These are phyloP conservation scores for Rachycentron canadum DNA, from an alignment of 2,797 vertebrate genomes.

Conservation along the genomic window DNA sequence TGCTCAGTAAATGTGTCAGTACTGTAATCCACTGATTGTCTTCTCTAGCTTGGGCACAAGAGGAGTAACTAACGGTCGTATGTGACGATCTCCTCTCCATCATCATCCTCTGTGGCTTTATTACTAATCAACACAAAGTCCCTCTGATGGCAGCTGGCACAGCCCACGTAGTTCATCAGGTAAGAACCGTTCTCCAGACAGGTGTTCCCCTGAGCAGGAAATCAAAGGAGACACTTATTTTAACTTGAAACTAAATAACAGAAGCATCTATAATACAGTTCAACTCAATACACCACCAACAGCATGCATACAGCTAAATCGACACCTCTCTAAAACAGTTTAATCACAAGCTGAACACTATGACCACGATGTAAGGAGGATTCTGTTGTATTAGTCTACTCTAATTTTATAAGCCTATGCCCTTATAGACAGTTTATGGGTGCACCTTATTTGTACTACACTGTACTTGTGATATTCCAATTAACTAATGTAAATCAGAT, in stretches of 20 bases:
- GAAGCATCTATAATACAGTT: neutral
- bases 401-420: too few relatives aligned
- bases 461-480: too few relatives aligned
- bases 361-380: neutral
- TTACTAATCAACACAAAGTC: constrained; percentile 94
- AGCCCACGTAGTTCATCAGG: constrained; percentile 91
- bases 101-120: constrained; percentile 89
- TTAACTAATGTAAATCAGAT: too few relatives aligned
- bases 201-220: constrained; percentile 87
- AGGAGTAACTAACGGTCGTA: constrained; percentile 89
- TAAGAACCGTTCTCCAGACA: constrained; percentile 96
- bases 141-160: constrained; percentile 89
- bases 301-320: neutral
- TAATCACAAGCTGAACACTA: too few relatives aligned
- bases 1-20: neutral
- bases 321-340: neutral
- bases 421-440: too few relatives aligned
- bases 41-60: neutral
- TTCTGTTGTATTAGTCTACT: too few relatives aligned
- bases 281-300: neutral
- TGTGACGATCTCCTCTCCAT: constrained; percentile 93
- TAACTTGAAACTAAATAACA: neutral
- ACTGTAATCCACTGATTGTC: neutral
- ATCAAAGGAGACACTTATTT: neutral
- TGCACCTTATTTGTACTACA: too few relatives aligned